phyloP scores from a whole-genome alignment of 2,113 vertebrate genomes.

The Sinosuthora webbiana region DNA sequence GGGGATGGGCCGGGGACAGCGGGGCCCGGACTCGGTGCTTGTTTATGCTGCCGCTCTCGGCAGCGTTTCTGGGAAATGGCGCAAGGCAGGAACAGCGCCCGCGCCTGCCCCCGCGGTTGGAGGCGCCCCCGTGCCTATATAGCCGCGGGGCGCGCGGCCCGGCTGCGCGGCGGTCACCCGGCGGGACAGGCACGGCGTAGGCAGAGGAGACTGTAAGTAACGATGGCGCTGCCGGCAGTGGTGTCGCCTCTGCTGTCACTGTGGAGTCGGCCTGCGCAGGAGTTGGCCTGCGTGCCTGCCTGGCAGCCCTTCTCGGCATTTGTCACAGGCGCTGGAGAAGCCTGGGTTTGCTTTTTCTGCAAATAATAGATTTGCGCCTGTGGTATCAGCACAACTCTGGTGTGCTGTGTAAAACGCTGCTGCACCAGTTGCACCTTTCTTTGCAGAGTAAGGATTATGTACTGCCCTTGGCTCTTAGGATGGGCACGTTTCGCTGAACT shows the following conservation, averaged over 20 bases:
- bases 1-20: not conserved
- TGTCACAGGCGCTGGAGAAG: not conserved
- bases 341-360: not conserved
- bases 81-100: not conserved
- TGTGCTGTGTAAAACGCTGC: not conserved
- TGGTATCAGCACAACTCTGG: rapidly evolving
- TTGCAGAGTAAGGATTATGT: not conserved
- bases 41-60: not conserved
- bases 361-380: not conserved
- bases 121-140: not conserved
- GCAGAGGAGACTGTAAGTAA: not conserved
- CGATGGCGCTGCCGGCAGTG: not conserved
- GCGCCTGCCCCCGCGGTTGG: not conserved
- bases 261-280: not conserved
- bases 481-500: rapidly evolving
- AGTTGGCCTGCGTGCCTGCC: not conserved
- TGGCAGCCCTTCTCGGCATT: not conserved
- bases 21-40: not conserved
- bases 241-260: not conserved
- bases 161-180: not conserved
- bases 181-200: rapidly evolving
- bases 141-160: rapidly evolving
- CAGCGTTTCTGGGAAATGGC: conserved; percentile 19
- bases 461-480: not conserved
- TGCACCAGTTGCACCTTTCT: too few species aligned